Evolutionary conservation across 2,888 invertebrate genomes (phyloP).

Genomic region (Heliconius erato): DNA sequence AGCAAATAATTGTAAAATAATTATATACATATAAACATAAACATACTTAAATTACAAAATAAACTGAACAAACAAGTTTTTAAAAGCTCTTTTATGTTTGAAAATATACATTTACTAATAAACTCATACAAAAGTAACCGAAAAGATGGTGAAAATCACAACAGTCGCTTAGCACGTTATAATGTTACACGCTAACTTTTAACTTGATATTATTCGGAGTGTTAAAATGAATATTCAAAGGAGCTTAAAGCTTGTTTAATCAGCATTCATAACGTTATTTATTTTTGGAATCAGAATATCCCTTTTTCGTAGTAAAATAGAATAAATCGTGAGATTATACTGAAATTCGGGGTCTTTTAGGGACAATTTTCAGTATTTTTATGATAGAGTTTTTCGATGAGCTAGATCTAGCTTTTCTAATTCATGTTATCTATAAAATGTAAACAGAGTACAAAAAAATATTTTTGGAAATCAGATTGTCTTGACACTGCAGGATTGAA

Average conservation of each 20-base stretch:
- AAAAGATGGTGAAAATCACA: conserved; percentile 3
- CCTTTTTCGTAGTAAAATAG: conserved; percentile 8
- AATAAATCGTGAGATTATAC: conserved; percentile 16
- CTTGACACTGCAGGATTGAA: background rate
- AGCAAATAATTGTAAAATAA: too few relatives aligned
- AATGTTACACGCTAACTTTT: conserved; percentile 1
- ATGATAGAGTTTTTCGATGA: background rate
- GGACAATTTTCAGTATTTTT: background rate
- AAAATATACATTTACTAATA: background rate
- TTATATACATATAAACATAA: too few relatives aligned
- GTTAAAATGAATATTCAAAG: conserved; percentile 22
- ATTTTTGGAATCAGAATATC: conserved; percentile 17
- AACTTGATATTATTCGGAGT: conserved; percentile 21
- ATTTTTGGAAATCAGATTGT: background rate
- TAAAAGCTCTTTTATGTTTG: too few relatives aligned
- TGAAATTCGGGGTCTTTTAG: background rate
- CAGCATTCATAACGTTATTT: conserved; percentile 21
- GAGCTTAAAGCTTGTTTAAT: conserved; percentile 24
- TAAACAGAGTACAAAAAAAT: background rate
- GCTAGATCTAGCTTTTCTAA: background rate
- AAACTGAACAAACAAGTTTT: too few relatives aligned
- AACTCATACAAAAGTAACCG: background rate
- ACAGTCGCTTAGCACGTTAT: background rate
- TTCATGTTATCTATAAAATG: background rate
- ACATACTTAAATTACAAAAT: too few relatives aligned